phyloP scores from a whole-genome alignment of 2,888 invertebrate species.

The Epistrophella euchroma region DNA sequence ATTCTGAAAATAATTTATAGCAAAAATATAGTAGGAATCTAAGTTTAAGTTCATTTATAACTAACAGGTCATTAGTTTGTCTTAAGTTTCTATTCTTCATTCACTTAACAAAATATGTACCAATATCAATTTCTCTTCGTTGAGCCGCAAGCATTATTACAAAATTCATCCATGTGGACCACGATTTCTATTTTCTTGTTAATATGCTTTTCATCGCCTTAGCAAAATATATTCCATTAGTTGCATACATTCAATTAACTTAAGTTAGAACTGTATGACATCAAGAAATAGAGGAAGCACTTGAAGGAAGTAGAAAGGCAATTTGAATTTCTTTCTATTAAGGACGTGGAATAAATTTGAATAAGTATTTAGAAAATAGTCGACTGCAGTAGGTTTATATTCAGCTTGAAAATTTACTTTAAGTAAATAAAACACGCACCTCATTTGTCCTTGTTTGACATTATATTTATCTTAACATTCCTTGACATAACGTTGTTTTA shows the following conservation, averaged over 20 bases:
- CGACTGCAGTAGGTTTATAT: neutral
- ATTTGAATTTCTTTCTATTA: slow-evolving; percentile 26
- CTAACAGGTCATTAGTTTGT: no score
- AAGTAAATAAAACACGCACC: neutral
- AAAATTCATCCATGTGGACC: neutral
- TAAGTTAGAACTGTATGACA: neutral
- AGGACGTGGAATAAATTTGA: slow-evolving; percentile 24
- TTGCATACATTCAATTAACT: slow-evolving; percentile 21
- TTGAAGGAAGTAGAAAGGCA: slow-evolving; percentile 3
- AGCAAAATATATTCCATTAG: slow-evolving; percentile 15
- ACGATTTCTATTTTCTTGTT: neutral
- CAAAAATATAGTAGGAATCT: no score
- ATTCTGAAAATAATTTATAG: no score
- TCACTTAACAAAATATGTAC: no score
- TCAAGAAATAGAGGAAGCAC: neutral
- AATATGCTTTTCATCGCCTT: neutral
- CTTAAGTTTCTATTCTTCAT: no score
- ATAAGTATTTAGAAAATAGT: neutral
- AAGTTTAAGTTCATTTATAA: no score
- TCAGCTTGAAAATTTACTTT: neutral
- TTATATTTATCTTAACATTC: neutral
- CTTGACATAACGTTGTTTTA: neutral
- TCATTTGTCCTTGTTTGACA: neutral
- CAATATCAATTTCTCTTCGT: no score
- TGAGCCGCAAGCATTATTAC: neutral